Evolutionary conservation across 2,113 vertebrate species (phyloP).

Genomic region (Mus musculus): GRCm39 chr12:77956501-77957000

Average conservation of each 20-base stretch:
- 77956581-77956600: slow-evolving; percentile 55
- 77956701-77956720: not conserved
- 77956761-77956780: not conserved
- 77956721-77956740: not conserved
- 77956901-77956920: not conserved
- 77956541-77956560: slow-evolving; percentile 67
- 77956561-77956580: slow-evolving; percentile 69
- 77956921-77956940: not conserved
- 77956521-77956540: slow-evolving; percentile 64
- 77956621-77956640: not conserved
- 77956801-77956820: no score
- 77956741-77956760: not conserved
- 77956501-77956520: slow-evolving; percentile 54
- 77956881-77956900: no score
- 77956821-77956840: not conserved
- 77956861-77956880: not conserved
- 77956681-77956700: not conserved
- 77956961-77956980: not conserved
- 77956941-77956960: not conserved
- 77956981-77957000: not conserved
- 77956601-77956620: slow-evolving; percentile 54
- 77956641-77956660: slow-evolving; percentile 40
- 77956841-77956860: not conserved
- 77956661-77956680: not conserved
- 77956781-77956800: not conserved